These are phyloP conservation scores for Ennomos fuscantarius DNA, from an alignment of 2,888 invertebrate species.

Conservation along the genomic window DNA sequence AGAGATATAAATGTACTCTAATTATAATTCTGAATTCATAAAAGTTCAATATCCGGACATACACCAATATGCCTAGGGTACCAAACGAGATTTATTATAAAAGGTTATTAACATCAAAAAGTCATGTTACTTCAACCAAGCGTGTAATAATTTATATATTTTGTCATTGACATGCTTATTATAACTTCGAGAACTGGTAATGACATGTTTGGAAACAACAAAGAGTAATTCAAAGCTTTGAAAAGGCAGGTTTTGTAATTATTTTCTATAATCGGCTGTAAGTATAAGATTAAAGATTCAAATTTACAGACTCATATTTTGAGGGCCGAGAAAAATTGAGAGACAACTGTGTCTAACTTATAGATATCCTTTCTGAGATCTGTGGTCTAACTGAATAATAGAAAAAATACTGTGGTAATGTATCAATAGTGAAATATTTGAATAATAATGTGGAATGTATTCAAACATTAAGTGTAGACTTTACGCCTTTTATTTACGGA, in stretches of 20 bases:
- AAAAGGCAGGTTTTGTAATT: background rate
- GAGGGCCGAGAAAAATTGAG: no score
- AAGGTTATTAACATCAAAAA: background rate
- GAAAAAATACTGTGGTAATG: no score
- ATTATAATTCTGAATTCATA: background rate
- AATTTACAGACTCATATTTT: no score
- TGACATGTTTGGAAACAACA: constrained; percentile 15
- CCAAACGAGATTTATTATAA: background rate
- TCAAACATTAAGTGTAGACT: no score
- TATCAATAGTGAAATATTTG: no score
- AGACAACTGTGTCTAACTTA: no score
- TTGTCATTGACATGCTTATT: constrained; percentile 10
- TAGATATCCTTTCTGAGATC: no score
- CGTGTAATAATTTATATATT: constrained; percentile 2
- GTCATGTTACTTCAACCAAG: constrained; percentile 4
- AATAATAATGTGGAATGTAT: no score
- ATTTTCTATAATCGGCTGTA: background rate
- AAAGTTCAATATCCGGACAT: constrained; percentile 1
- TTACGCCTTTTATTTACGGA: no score
- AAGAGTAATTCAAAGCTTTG: background rate
- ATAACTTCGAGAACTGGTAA: constrained; percentile 7
- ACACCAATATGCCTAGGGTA: background rate
- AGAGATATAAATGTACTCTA: background rate
- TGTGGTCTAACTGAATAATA: no score
- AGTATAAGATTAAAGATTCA: no score